These are phyloP conservation scores for Zophobas morio DNA, from an alignment of 1,140 invertebrate genomes.

Conservation along the genomic window DNA sequence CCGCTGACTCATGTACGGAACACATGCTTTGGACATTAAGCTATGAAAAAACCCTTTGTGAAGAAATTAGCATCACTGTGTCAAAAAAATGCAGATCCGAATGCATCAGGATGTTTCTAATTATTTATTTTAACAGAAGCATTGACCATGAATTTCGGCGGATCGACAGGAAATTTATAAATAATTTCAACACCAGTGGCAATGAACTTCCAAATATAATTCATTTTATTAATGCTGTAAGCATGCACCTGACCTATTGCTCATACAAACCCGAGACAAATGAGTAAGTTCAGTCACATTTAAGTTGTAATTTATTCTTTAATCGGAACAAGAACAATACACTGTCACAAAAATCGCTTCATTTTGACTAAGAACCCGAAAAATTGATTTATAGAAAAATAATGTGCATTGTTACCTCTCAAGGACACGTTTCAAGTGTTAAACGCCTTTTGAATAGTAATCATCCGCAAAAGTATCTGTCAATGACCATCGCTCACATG, in stretches of 20 bases:
- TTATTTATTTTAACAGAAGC: constrained; percentile 11
- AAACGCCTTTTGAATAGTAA: constrained; percentile 37
- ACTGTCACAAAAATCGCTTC: not conserved
- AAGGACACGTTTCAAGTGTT: constrained; percentile 40
- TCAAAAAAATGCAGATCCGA: not conserved
- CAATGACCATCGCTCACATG: constrained; percentile 38
- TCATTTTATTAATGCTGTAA: constrained; percentile 23
- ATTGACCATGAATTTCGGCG: constrained; percentile 33
- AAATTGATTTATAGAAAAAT: constrained; percentile 2
- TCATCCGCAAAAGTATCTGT: constrained; percentile 26
- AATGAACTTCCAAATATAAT: constrained; percentile 49
- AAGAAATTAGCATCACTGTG: not conserved
- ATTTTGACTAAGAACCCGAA: constrained; percentile 1
- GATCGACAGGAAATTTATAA: constrained; percentile 39
- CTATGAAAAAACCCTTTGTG: not conserved
- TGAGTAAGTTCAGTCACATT: not conserved
- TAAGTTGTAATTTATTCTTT: too few relatives aligned
- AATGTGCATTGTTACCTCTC: constrained; percentile 33
- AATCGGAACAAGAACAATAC: too few relatives aligned
- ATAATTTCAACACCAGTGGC: constrained; percentile 38
- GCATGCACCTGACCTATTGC: not conserved
- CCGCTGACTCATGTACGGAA: constrained; percentile 14
- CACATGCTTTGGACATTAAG: constrained; percentile 16
- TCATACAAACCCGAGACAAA: not conserved
- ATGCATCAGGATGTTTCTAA: not conserved